Evolutionary conservation across 2,888 invertebrate genomes (phyloP), one percentile per base, ranked within the genome.

Genomic region (Neocrepidodera transversa): DNA sequence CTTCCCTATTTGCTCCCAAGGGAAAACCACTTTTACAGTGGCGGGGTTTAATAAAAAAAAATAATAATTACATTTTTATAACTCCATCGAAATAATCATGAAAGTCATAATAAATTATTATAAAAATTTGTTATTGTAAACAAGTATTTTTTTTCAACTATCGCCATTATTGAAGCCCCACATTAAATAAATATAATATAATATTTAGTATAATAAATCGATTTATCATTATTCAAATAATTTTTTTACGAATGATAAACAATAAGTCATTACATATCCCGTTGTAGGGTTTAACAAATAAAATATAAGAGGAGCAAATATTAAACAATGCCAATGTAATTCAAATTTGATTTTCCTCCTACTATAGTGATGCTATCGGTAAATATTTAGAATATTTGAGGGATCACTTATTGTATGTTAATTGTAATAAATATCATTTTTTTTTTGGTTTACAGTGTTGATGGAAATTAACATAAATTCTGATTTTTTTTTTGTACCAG

Each of bases 321-420:
- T 38, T 14, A 26, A 23, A 49, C 49, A 40, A 40, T 49, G 49
- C 17, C 26, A 26, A 26, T 57, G 42, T 58, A 38, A 61, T 61
- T 61, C 42, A 18, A 49, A 50, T 61, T 32, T 57, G 38, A 53
- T 61, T 51, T 38, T 55, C 54, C 55, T 56, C 43, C 62, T 18
- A 59, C 56, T 23, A 36, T 14, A 55, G 40, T 35, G 54, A 54
- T 57, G 43, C 20, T 54, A 64, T 55, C 58, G 53, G 58, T 58
- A 60, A 64, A 64, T 60, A 60, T 55, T 58, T 45, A 43, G 32
- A 50, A 52, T 47, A 42, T n/a, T n/a, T 52, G 43, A 51, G 32
- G 26, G 58, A 63, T 65, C 43, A 59, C 56, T 56, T 62, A 65
- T 65, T 65, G 62, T 65, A 62, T 60, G 59, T 38, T 62, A 62